These are phyloP conservation scores for Celastrina argiolus DNA, from an alignment of 2,888 invertebrate genomes.

Conservation along the genomic window DNA sequence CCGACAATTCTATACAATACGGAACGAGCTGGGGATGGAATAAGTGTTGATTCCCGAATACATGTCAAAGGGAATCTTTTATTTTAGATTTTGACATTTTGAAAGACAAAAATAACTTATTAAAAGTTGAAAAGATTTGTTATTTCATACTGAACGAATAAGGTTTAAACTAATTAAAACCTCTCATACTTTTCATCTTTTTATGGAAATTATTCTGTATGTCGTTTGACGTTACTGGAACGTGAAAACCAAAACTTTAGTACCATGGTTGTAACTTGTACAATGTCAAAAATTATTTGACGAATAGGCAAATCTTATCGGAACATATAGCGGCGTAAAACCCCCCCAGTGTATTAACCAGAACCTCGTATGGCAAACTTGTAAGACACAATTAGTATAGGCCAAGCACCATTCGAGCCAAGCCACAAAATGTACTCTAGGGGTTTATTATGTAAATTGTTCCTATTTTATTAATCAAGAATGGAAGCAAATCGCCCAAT, in stretches of 20 bases:
- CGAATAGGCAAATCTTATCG: background rate
- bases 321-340: background rate
- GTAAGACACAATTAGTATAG: conserved; percentile 48
- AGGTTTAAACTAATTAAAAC: too few relatives aligned
- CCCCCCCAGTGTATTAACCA: conserved; percentile 29
- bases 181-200: too few relatives aligned
- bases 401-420: conserved; percentile 51
- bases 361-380: conserved; percentile 61
- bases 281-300: background rate
- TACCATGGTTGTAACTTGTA: background rate
- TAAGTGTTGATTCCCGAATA: conserved; percentile 9
- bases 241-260: too few relatives aligned
- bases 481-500: background rate
- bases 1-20: conserved; percentile 21
- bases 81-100: background rate
- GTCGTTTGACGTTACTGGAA: too few relatives aligned
- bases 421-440: conserved; percentile 62
- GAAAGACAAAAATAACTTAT: too few relatives aligned
- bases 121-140: background rate
- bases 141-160: background rate
- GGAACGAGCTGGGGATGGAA: background rate
- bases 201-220: too few relatives aligned
- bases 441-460: conserved; percentile 38
- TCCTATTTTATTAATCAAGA: conserved; percentile 27
- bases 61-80: background rate